Evolutionary conservation across 2,797 vertebrate genomes (phyloP).

Genomic region (Moxostoma hubbsi): DNA sequence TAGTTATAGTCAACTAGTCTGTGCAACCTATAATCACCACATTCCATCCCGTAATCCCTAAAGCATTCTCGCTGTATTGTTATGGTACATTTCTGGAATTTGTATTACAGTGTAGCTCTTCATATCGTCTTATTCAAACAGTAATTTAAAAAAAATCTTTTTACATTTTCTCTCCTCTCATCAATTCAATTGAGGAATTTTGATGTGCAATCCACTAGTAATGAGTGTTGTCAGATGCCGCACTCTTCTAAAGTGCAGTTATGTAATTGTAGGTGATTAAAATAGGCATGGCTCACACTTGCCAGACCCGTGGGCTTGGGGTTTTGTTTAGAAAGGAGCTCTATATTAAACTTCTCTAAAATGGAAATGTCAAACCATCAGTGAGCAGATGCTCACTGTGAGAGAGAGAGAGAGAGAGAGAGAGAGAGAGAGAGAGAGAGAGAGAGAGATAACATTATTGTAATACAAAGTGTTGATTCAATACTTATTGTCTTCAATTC

Average conservation of each 20-base stretch:
- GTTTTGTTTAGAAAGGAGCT: conserved; percentile 49
- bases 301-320: background rate
- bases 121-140: too few species aligned
- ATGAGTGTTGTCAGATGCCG: background rate
- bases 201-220: background rate
- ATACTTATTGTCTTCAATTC: conserved; percentile 4
- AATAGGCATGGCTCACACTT: background rate
- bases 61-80: too few species aligned
- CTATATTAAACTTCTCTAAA: conserved; percentile 80
- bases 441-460: conserved; percentile 75
- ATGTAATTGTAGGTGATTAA: background rate
- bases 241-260: background rate
- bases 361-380: conserved; percentile 82
- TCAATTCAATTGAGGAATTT: too few species aligned
- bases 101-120: too few species aligned
- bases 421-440: too few species aligned
- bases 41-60: too few species aligned
- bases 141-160: too few species aligned
- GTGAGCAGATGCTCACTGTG: conserved; percentile 69
- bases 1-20: too few species aligned
- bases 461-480: conserved; percentile 78
- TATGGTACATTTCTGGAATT: too few species aligned
- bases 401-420: too few species aligned
- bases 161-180: too few species aligned
- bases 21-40: too few species aligned